Evolutionary conservation across 2,113 vertebrate species (phyloP).

Genomic region (Noctilio leporinus): DNA sequence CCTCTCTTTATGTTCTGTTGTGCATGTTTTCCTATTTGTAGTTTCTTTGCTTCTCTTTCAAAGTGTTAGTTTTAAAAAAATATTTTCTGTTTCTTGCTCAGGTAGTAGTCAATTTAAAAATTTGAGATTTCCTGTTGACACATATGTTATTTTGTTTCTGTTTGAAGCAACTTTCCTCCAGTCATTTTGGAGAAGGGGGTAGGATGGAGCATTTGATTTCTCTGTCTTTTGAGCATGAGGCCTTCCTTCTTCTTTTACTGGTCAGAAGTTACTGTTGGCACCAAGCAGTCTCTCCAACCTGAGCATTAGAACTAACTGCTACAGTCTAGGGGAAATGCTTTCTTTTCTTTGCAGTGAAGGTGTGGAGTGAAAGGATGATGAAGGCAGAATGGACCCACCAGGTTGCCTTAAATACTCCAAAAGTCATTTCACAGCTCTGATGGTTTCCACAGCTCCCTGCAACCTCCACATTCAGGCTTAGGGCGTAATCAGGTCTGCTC

Average conservation of each 20-base stretch:
- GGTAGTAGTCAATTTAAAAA: neutral
- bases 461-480: neutral
- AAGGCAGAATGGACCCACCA: neutral
- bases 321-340: neutral
- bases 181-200: neutral
- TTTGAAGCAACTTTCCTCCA: neutral
- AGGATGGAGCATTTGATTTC: neutral
- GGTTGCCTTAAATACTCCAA: neutral
- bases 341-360: neutral
- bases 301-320: neutral
- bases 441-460: neutral
- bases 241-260: neutral
- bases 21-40: neutral
- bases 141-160: neutral
- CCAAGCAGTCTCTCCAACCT: neutral
- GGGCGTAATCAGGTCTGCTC: neutral
- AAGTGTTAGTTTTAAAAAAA: neutral
- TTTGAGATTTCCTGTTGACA: neutral
- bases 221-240: neutral
- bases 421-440: neutral
- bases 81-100: neutral
- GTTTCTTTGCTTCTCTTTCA: neutral
- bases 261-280: neutral
- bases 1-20: neutral
- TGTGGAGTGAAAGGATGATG: neutral